Base-by-base conservation (phyloP, 92 coral and sea anemone genomes). In the Epizoanthus scotinus region DNA sequence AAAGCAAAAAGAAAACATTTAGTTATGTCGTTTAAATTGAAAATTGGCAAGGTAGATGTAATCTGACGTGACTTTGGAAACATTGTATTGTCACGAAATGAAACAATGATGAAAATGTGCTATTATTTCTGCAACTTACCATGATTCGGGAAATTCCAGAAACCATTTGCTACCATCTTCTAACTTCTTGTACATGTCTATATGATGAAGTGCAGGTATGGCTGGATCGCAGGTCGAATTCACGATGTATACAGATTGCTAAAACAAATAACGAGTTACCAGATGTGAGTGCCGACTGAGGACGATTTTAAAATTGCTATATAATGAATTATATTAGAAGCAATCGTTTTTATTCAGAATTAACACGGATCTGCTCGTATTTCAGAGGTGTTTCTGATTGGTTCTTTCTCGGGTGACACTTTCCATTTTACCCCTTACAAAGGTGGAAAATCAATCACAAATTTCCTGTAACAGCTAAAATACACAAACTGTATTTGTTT, bases 201-300 rank as follows among this genome's bases (percentile, higher is more conserved):
- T 75, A 36, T 75, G 81, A 24, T 75, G 81, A 27, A 75, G 81
- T 1, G 69, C 81, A 0, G 69, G 81, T 10, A 75, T 14, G 5
- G 68, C 8, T 12, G 81, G 81, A 60, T 67, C 59, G 56, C 81
- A 75, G 55, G 55, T 57, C 68, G 81, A 38, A 36, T 75, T 75
- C 49, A 36, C 81, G 27, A 75, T 52, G 44, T 59, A 75, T 8
- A 75, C 59, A 13, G 81, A 75, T 75, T 20, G 68, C 81, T 75
- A 24, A 57, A 75, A 58, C 25, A 21, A 21, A 25, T 24, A 25
- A 58, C 2, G 8, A 18, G 22, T 58, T 58, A 24, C 63, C 2
- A 58, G 2, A 5, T 18, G 25, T 58, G 26, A 5, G 24, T 10
- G n/a, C n/a, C n/a, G 26, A 58, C 0, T 58, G 25, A n/a, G 63